Conservation (phyloP, 2,888 invertebrate species). For the Formica aserva region DNA sequence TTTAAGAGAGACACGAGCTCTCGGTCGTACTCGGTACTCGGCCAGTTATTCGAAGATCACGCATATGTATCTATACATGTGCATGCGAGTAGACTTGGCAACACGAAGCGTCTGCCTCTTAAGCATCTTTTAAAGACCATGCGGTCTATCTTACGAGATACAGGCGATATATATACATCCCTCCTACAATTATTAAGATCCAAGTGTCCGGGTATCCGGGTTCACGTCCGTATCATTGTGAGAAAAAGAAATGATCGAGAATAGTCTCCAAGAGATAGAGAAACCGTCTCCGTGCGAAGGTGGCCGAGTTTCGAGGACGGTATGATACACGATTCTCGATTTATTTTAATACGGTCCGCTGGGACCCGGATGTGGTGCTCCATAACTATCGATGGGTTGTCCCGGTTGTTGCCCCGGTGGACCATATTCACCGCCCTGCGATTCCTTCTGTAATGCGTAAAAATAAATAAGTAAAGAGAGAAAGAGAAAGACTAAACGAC, state of each 20-base stretch:
- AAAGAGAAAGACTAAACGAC: neutral
- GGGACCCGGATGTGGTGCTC: conserved; percentile 84
- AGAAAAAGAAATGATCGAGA: conserved; percentile 18
- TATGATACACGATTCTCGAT: neutral
- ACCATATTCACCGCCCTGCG: conserved; percentile 80
- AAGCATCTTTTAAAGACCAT: conserved; percentile 39
- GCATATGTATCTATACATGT: neutral
- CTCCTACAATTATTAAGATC: conserved; percentile 31
- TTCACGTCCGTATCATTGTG: neutral
- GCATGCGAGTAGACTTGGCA: conserved; percentile 14
- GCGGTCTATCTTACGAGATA: conserved; percentile 42
- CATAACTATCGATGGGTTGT: conserved; percentile 85
- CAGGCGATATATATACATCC: conserved; percentile 36
- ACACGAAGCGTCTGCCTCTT: conserved; percentile 37
- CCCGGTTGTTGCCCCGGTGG: conserved; percentile 82
- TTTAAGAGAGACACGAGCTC: neutral
- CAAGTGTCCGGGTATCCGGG: neutral
- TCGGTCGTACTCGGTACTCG: neutral
- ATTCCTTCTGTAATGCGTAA: conserved; percentile 79
- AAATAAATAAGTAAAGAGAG: conserved; percentile 15
- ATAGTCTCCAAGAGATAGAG: conserved; percentile 20
- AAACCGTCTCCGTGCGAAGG: neutral
- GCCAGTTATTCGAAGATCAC: neutral
- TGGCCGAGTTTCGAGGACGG: conserved; percentile 23
- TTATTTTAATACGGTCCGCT: conserved; percentile 76